Evolutionary conservation across 2,113 vertebrate species (phyloP).

Genomic region (Chunga burmeisteri): DNA sequence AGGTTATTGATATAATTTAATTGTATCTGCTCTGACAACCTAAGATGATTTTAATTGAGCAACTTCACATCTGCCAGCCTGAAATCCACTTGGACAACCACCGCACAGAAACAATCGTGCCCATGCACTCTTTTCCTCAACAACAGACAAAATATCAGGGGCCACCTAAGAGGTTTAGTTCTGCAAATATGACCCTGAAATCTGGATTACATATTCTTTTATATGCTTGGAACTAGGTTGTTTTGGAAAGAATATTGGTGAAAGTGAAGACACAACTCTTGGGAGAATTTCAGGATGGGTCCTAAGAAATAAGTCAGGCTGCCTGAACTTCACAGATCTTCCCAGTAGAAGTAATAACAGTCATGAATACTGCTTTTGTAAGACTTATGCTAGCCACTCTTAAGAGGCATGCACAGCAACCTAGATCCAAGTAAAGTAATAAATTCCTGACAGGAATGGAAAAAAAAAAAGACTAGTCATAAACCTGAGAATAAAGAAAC

Average conservation of each 20-base stretch:
- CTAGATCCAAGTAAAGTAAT: background rate
- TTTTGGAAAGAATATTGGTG: background rate
- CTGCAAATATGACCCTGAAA: background rate
- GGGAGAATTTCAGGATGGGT: background rate
- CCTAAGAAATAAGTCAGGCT: background rate
- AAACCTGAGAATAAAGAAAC: background rate
- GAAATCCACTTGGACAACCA: background rate
- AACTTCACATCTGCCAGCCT: background rate
- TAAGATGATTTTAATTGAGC: background rate
- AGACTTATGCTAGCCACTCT: background rate
- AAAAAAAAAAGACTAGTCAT: background rate
- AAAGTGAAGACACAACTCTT: background rate
- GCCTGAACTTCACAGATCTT: background rate
- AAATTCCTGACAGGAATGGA: background rate
- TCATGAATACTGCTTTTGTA: background rate
- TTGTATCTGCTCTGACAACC: background rate
- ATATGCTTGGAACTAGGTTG: background rate
- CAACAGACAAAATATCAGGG: background rate
- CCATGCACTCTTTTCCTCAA: background rate
- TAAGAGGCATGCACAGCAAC: background rate
- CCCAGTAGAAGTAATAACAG: background rate
- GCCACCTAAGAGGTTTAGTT: background rate
- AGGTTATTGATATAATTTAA: background rate
- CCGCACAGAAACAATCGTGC: background rate
- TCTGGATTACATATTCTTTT: background rate